These are phyloP conservation scores for Zoanthus solanderi DNA, from an alignment of 92 coral and sea anemone genomes.

Conservation along the genomic window DNA sequence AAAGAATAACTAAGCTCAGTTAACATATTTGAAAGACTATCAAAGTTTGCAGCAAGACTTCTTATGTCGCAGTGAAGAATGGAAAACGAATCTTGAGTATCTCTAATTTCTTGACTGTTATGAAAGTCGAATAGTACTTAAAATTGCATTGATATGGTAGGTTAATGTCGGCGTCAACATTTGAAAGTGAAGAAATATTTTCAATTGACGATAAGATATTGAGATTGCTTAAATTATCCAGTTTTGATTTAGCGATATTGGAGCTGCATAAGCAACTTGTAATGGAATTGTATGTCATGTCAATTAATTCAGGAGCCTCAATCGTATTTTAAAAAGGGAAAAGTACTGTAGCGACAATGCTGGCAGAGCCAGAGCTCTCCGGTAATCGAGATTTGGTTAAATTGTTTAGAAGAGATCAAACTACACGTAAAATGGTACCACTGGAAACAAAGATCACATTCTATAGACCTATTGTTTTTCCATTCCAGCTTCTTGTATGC, in stretches of 20 bases:
- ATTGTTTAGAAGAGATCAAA: too few species aligned
- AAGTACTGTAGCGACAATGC: too few species aligned
- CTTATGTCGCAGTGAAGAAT: constrained; percentile 30
- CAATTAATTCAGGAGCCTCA: not conserved
- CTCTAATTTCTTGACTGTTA: constrained; percentile 49
- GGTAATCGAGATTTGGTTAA: too few species aligned
- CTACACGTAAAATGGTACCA: not conserved
- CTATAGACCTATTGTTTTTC: not conserved
- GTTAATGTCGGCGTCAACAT: constrained; percentile 63
- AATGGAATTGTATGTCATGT: not conserved
- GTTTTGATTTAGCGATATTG: constrained; percentile 15
- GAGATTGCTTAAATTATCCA: not conserved
- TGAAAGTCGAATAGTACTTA: constrained; percentile 67
- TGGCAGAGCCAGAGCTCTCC: too few species aligned
- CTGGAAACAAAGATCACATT: not conserved
- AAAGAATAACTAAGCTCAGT: constrained; percentile 29
- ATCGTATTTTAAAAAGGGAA: too few species aligned
- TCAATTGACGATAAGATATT: constrained; percentile 45
- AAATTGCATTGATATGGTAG: constrained; percentile 64
- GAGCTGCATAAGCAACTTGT: constrained; percentile 10
- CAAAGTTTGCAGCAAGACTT: constrained; percentile 35
- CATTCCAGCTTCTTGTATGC: too few species aligned
- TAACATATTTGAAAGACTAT: constrained; percentile 22
- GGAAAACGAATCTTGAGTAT: constrained; percentile 24
- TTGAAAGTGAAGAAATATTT: constrained; percentile 65